Evolutionary conservation across 2,888 invertebrate genomes (phyloP).

Genomic region (Lithophane ornitopus): DNA sequence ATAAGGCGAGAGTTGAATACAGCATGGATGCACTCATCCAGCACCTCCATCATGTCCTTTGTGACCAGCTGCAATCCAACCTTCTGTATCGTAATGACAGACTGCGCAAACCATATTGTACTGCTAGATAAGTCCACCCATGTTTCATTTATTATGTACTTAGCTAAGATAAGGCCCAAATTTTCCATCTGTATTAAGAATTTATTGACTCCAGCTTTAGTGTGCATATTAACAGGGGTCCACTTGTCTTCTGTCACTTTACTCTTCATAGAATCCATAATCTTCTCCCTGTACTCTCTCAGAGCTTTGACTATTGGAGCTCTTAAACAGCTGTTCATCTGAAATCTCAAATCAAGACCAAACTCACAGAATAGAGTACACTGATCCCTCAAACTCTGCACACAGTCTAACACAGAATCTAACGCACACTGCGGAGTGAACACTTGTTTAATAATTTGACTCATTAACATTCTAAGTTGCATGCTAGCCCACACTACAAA

Average conservation of each 20-base stretch:
- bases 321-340: slow-evolving; percentile 96
- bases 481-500: slow-evolving; percentile 98
- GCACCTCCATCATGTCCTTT: slow-evolving; percentile 93
- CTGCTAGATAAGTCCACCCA: slow-evolving; percentile 95
- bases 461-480: slow-evolving; percentile 94
- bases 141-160: slow-evolving; percentile 91
- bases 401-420: slow-evolving; percentile 96
- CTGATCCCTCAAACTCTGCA: slow-evolving; percentile 94
- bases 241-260: slow-evolving; percentile 95
- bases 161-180: slow-evolving; percentile 92
- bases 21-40: slow-evolving; percentile 93
- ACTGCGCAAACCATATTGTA: slow-evolving; percentile 95
- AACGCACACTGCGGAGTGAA: slow-evolving; percentile 97
- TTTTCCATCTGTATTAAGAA: slow-evolving; percentile 93
- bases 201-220: slow-evolving; percentile 92
- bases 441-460: slow-evolving; percentile 96
- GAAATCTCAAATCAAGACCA: slow-evolving; percentile 97
- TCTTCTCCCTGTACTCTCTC: slow-evolving; percentile 94
- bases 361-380: slow-evolving; percentile 91
- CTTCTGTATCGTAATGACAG: slow-evolving; percentile 93
- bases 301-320: slow-evolving; percentile 94
- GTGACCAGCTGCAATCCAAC: slow-evolving; percentile 94
- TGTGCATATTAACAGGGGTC: slow-evolving; percentile 95
- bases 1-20: slow-evolving; percentile 94
- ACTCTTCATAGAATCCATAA: slow-evolving; percentile 95